Evolutionary conservation across 2,113 vertebrate genomes (phyloP).

Genomic region (Engraulis encrasicolus): DNA sequence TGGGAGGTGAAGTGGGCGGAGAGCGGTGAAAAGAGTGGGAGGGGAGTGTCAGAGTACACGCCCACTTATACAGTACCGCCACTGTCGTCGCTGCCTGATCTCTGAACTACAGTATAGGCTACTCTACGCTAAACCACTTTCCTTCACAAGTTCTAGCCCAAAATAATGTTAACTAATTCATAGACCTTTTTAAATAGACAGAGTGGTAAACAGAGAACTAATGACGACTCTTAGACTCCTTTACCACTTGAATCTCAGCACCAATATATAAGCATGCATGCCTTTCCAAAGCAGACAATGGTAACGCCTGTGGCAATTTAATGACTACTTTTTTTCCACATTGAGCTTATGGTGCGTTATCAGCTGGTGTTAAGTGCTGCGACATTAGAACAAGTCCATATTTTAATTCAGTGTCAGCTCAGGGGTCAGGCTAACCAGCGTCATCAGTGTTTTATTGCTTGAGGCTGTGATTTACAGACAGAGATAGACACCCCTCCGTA

Average conservation of each 20-base stretch:
- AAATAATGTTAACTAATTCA: too few relatives aligned
- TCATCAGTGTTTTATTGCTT: constrained; percentile 73
- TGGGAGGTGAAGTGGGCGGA: not conserved
- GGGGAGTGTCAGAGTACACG: not conserved
- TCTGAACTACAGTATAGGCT: not conserved
- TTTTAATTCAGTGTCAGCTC: constrained; percentile 60
- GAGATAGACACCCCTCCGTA: constrained; percentile 48
- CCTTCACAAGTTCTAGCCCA: not conserved
- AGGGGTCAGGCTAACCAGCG: constrained; percentile 73
- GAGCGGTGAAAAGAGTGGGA: not conserved
- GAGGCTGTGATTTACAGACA: constrained; percentile 78
- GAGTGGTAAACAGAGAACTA: not conserved
- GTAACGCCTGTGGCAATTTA: too few relatives aligned
- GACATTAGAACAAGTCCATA: not conserved
- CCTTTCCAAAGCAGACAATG: too few relatives aligned
- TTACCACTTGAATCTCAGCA: too few relatives aligned
- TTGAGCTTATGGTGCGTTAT: too few relatives aligned
- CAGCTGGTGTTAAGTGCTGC: not conserved
- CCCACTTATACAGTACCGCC: too few relatives aligned
- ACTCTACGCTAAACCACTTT: not conserved
- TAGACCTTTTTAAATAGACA: not conserved
- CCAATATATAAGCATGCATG: too few relatives aligned
- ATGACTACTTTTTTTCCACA: too few relatives aligned
- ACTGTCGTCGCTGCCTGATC: not conserved
- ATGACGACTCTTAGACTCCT: too few relatives aligned